These are phyloP conservation scores for Nestor notabilis DNA, from an alignment of 2,113 vertebrate genomes.

Conservation along the genomic window DNA sequence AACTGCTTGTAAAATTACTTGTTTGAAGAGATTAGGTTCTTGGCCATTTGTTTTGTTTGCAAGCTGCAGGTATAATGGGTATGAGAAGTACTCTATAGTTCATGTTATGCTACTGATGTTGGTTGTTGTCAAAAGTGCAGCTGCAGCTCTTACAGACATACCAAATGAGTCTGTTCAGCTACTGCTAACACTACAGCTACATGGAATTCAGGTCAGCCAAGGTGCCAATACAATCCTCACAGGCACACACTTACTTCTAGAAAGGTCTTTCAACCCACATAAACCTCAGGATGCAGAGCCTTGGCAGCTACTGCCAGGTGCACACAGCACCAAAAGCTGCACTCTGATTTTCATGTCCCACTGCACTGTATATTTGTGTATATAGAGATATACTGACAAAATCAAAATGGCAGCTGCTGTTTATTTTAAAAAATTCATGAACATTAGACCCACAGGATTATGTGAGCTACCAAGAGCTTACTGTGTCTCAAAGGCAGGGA, in stretches of 20 bases:
- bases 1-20: neutral
- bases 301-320: rapidly evolving
- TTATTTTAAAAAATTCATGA: neutral
- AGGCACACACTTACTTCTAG: neutral
- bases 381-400: neutral
- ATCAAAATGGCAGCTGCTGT: neutral
- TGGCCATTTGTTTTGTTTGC: neutral
- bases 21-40: neutral
- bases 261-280: neutral
- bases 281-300: neutral
- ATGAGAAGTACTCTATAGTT: neutral
- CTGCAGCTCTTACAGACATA: neutral
- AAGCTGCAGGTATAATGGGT: neutral
- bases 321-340: neutral
- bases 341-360: neutral
- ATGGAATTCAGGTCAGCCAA: neutral
- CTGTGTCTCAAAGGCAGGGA: neutral
- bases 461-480: neutral
- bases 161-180: rapidly evolving
- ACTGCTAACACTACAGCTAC: neutral
- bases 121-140: rapidly evolving
- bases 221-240: neutral
- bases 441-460: neutral
- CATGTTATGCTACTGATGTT: rapidly evolving
- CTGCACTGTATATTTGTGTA: neutral